These are phyloP conservation scores for Acromyrmex echinatior DNA, from an alignment of 1,140 invertebrate genomes.

Conservation along the genomic window DNA sequence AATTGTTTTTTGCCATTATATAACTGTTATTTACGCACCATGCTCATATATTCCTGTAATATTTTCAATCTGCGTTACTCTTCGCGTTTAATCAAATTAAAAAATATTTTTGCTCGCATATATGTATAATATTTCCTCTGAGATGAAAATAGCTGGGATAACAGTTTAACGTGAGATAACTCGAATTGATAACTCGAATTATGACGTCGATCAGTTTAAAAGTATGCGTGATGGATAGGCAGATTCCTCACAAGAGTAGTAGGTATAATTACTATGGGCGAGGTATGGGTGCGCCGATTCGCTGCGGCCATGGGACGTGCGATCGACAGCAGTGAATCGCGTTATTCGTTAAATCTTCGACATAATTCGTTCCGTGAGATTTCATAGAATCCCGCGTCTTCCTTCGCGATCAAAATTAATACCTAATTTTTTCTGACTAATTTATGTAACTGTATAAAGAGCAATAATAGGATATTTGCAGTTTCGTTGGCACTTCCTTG, in stretches of 20 bases:
- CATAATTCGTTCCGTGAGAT: constrained; percentile 31
- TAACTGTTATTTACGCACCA: not conserved
- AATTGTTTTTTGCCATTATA: too few relatives aligned
- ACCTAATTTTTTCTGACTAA: constrained; percentile 35
- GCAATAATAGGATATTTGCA: not conserved
- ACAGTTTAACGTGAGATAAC: constrained; percentile 48
- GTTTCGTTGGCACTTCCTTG: not conserved
- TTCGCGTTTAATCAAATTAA: constrained; percentile 45
- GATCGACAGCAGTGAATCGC: constrained; percentile 20
- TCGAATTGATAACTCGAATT: constrained; percentile 78
- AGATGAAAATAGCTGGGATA: constrained; percentile 55
- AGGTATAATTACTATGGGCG: constrained; percentile 77
- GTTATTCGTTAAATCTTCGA: constrained; percentile 46
- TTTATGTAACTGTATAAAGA: not conserved
- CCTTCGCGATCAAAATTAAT: constrained; percentile 19
- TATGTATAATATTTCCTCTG: constrained; percentile 33
- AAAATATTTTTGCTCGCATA: constrained; percentile 14
- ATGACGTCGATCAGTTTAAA: constrained; percentile 81
- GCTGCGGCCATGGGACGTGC: not conserved
- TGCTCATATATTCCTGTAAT: constrained; percentile 3
- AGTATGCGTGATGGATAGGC: constrained; percentile 79
- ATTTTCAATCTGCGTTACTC: not conserved
- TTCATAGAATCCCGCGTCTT: not conserved
- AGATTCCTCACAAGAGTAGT: constrained; percentile 62
- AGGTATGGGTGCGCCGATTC: constrained; percentile 76